Evolutionary conservation across 1,140 invertebrate genomes (phyloP), one percentile per base, ranked within the genome.

Genomic region (Ganaspis sp.): DNA sequence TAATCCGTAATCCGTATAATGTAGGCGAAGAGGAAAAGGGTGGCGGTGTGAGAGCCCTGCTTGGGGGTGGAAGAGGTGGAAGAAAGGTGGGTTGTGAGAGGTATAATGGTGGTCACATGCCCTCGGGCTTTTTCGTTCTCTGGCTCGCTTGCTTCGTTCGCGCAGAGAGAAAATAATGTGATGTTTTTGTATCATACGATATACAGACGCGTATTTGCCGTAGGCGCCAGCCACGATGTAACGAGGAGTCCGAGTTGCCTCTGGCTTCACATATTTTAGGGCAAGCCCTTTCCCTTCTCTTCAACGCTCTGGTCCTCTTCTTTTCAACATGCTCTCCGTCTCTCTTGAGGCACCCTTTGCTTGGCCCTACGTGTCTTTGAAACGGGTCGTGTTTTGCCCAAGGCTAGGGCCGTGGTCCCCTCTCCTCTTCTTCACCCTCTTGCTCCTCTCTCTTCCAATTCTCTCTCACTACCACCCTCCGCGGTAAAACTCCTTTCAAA

Each of bases 161-260:
- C 78, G 80, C 69, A 83, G 83, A 85, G 81, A 84, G 87, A 88
- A 87, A 88, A 90, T 89, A 88, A 89, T 88, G 85, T 83, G 85
- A 89, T 89, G 88, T 90, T 89, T 90, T 90, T 89, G 88, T 90
- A 89, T 89, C 87, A 87, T 90, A 89, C 86, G 87, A 88, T 88
- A 88, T 88, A 89, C 75, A 83, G 81, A 86, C 72, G 79, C 42
- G 83, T 77, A 83, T 81, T 80, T 42, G 82, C 87, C 84, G 70
- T 73, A 38, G 82, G 86, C 85, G 49, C 81, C 69, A 76, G 78
- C 83, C 85, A 83, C 83, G 85, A 86, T 88, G 88, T 89, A 90
- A 89, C 89, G 87, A 88, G 86, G 83, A 88, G 87, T 88, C 87
- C 87, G 84, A 88, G 82, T 86, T 73, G 87, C 88, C 81, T 74